Base-by-base conservation (phyloP, 2,113 vertebrate genomes). In the Otolemur garnettii region DNA sequence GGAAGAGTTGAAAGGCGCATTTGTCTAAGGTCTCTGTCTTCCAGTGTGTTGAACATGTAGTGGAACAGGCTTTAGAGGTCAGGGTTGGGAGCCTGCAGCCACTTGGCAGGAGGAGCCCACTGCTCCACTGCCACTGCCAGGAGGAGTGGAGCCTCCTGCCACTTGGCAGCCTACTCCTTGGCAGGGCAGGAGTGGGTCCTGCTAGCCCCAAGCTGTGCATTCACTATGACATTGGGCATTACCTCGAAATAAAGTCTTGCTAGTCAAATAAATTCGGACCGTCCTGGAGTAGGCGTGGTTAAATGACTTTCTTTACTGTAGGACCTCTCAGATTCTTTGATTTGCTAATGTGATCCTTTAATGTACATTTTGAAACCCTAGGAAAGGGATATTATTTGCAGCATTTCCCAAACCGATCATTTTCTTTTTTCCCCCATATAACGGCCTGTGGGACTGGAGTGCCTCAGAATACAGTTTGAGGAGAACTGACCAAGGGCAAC, bases 351-450 rank as follows among this genome's bases (percentile, higher is more conserved):
- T 9, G 55, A 38, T 57, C 30, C 53, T 90, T 78, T 59, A 66
- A 53, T 60, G 50, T 0, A 0, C 35, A 50, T 94, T 92, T 42
- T 35, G 72, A 87, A 94, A 91, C 57, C 45, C 18, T 24, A 80
- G 66, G 19, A 84, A 88, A 87, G 33, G 28, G 64, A 53, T 69
- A 60, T 33, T n/a, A 0, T 83, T 95, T n/a, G 13, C 17, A 68
- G 38, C 1, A 71, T 90, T 94, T 94, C 66, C 60, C 83, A 84
- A 91, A 35, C 35, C 4, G 35, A 4, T 55, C 18, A 7, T 80
- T 82, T 80, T 72, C 72, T 57, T 77, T 86, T 81, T 53, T 75
- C 24, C 30, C 15, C 78, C 80, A 87, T 74, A 59, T 91, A 78
- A 53, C 3, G 12, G n/a, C 18, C 15, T 59, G 8, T 42, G 14